Conservation (phyloP, 2,888 invertebrate genomes). For the Omphaloscelis lunosa region DNA sequence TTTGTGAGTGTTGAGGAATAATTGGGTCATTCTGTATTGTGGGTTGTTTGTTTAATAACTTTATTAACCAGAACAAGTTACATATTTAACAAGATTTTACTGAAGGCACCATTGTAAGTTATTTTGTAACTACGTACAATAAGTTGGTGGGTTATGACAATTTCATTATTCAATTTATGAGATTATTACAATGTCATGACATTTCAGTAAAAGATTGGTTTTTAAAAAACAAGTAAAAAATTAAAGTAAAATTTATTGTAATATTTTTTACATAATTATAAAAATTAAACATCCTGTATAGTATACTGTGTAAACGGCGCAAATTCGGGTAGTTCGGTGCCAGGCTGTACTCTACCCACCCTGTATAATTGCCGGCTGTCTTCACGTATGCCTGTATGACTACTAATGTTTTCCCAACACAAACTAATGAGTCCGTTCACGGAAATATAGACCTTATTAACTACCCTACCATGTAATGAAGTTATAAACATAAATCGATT, state of each 20-base stretch:
- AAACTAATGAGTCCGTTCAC: slow-evolving; percentile 31
- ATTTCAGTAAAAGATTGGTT: background rate
- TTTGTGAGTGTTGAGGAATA: slow-evolving; percentile 38
- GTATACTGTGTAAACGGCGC: slow-evolving; percentile 76
- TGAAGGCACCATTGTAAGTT: background rate
- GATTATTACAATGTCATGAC: background rate
- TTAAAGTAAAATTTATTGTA: background rate
- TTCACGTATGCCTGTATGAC: slow-evolving; percentile 83
- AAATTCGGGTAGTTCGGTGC: slow-evolving; percentile 87
- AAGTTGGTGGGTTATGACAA: background rate
- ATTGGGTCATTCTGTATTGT: slow-evolving; percentile 28
- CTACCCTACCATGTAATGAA: background rate
- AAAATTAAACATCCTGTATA: slow-evolving; percentile 73
- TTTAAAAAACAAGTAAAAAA: background rate
- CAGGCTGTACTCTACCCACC: slow-evolving; percentile 83
- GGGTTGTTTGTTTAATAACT: slow-evolving; percentile 32
- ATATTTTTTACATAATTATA: background rate
- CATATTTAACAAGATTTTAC: background rate
- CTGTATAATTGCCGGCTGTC: slow-evolving; percentile 87
- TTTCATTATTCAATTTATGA: background rate
- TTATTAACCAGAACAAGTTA: background rate
- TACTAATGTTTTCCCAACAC: slow-evolving; percentile 61
- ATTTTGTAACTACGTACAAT: no score
- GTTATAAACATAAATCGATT: slow-evolving; percentile 16
- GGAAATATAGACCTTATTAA: slow-evolving; percentile 18